Conservation (phyloP, 2,113 vertebrate species). For the Vanacampus margaritifer region DNA sequence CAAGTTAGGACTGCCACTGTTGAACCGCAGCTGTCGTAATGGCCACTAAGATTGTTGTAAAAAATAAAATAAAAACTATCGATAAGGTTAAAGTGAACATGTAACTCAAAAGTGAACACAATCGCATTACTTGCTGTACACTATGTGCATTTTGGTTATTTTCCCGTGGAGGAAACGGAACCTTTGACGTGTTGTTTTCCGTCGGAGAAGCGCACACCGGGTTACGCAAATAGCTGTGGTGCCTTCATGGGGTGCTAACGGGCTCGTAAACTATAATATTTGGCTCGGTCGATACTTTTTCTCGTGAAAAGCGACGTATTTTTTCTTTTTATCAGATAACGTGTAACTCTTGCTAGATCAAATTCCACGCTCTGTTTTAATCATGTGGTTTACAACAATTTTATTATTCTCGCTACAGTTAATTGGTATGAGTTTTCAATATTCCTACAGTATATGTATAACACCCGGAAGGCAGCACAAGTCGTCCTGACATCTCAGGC, state of each 20-base stretch:
- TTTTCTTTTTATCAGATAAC: background rate
- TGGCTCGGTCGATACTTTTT: background rate
- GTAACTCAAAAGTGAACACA: too few species aligned
- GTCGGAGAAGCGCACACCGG: too few species aligned
- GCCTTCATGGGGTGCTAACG: background rate
- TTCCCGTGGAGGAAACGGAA: too few species aligned
- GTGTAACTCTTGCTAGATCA: background rate
- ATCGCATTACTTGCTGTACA: too few species aligned
- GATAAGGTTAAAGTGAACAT: background rate
- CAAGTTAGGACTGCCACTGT: too few species aligned
- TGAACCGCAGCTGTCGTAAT: too few species aligned
- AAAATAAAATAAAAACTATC: too few species aligned
- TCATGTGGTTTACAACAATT: background rate
- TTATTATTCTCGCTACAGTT: background rate
- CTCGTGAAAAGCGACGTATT: background rate
- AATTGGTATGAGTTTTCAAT: background rate
- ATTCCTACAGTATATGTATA: background rate
- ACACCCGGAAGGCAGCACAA: conserved; percentile 21
- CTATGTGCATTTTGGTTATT: too few species aligned
- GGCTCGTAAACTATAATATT: background rate
- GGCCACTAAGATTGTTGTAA: too few species aligned
- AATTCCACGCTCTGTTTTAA: too few species aligned
- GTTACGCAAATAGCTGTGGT: background rate
- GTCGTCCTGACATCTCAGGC: background rate
- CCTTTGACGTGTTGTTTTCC: too few species aligned